These are phyloP conservation scores for Glaucidium brasilianum DNA, from an alignment of 2,113 vertebrate species.

Conservation along the genomic window DNA sequence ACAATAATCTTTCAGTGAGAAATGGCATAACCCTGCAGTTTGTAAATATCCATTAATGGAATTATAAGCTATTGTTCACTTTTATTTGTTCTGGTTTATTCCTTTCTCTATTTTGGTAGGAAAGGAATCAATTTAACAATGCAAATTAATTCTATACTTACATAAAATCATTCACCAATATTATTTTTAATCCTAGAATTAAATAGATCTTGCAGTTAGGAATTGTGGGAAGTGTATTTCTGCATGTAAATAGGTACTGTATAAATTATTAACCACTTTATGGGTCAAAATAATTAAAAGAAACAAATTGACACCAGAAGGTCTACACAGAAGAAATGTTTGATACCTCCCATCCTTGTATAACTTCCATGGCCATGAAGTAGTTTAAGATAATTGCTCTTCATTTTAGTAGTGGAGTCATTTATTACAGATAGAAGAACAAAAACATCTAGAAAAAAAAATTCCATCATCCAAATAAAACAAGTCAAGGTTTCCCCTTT, in stretches of 20 bases:
- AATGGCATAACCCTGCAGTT: not conserved
- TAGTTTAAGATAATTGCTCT: not conserved
- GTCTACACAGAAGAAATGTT: not conserved
- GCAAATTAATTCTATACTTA: slow-evolving; percentile 39
- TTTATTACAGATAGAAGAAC: not conserved
- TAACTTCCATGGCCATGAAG: not conserved
- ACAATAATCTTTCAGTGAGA: not conserved
- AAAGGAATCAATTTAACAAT: slow-evolving; percentile 34
- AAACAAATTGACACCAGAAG: not conserved
- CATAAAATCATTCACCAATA: slow-evolving; percentile 25
- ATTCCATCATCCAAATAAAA: not conserved
- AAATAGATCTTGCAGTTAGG: not conserved
- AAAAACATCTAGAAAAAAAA: not conserved
- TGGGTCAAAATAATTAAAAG: slow-evolving; percentile 17
- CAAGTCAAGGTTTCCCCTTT: not conserved
- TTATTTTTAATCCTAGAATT: slow-evolving; percentile 43
- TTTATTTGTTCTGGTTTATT: slow-evolving; percentile 35
- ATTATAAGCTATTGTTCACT: slow-evolving; percentile 30
- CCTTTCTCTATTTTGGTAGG: slow-evolving; percentile 7
- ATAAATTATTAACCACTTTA: slow-evolving; percentile 25
- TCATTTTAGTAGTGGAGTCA: not conserved
- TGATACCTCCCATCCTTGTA: not conserved
- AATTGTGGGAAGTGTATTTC: not conserved
- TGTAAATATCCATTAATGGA: slow-evolving; percentile 8
- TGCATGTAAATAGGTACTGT: not conserved